A percentile compares a stretch with the other conserved stretches of the same genome.
Conservation (phyloP, 2,888 invertebrate species). For the Sepiola atlantica region DNA sequence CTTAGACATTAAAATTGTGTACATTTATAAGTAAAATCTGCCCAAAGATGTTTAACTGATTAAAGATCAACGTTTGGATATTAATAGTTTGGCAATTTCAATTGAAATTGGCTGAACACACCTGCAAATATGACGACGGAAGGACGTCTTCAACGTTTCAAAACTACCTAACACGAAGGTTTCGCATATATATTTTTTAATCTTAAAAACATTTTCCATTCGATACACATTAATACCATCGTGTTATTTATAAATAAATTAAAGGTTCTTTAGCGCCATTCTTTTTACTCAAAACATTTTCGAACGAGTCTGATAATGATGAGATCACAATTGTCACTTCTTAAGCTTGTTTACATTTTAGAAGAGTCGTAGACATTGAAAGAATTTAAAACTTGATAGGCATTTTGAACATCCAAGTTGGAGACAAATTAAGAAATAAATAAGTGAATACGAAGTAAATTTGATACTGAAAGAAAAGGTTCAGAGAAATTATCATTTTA, state of each 20-base stretch:
- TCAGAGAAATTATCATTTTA: neutral
- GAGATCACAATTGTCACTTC: conserved; percentile 16
- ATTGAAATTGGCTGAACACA: neutral
- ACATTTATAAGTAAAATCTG: neutral
- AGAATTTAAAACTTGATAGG: neutral
- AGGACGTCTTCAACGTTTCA: neutral
- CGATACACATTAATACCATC: neutral
- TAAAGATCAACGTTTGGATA: neutral
- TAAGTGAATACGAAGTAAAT: neutral
- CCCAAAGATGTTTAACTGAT: neutral
- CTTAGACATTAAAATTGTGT: neutral
- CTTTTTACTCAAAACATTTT: neutral
- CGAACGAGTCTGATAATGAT: neutral
- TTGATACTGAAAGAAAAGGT: neutral
- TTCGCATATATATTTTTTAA: neutral
- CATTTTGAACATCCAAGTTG: neutral
- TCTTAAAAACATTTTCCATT: neutral
- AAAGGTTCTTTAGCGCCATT: neutral
- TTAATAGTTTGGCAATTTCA: neutral
- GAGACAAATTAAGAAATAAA: neutral
- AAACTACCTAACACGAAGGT: neutral
- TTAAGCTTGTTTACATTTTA: neutral
- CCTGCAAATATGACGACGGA: neutral
- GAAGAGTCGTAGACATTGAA: neutral
- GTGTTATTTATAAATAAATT: neutral